A percentile compares a stretch with the other conserved stretches of the same genome.
phyloP scores from a whole-genome alignment of 1,140 invertebrate species.

The Dysdera silvatica region DNA sequence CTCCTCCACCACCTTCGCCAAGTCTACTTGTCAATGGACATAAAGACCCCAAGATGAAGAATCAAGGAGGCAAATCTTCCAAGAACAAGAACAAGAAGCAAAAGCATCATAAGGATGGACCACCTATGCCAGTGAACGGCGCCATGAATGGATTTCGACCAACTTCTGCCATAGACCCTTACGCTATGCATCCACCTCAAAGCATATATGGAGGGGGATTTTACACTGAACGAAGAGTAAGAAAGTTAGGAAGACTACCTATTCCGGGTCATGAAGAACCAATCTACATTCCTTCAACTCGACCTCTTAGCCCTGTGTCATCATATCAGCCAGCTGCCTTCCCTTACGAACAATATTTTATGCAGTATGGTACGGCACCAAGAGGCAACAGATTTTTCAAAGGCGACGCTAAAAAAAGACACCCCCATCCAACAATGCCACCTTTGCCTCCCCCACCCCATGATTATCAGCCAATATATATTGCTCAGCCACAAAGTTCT shows the following conservation, averaged over 20 bases:
- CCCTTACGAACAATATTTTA: slow-evolving; percentile 50
- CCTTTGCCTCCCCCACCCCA: too few relatives aligned
- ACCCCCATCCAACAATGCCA: background rate
- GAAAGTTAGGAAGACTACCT: slow-evolving; percentile 30
- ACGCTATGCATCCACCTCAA: slow-evolving; percentile 34
- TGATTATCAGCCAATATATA: slow-evolving; percentile 15
- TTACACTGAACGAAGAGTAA: slow-evolving; percentile 20
- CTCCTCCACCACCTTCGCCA: slow-evolving; percentile 51
- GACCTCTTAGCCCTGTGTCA: slow-evolving; percentile 53
- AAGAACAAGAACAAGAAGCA: slow-evolving; percentile 26
- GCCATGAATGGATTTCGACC: slow-evolving; percentile 17
- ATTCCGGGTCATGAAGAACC: slow-evolving; percentile 48
- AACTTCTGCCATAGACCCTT: slow-evolving; percentile 27
- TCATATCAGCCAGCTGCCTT: slow-evolving; percentile 56
- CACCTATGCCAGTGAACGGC: slow-evolving; percentile 10
- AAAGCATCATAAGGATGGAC: slow-evolving; percentile 13
- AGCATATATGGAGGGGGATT: slow-evolving; percentile 21
- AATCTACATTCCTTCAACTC: slow-evolving; percentile 52
- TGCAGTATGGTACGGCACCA: slow-evolving; percentile 31
- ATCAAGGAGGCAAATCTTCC: slow-evolving; percentile 10
- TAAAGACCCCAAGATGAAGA: slow-evolving; percentile 23
- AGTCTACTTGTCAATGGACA: slow-evolving; percentile 24
- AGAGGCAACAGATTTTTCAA: slow-evolving; percentile 9
- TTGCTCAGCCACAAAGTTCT: slow-evolving; percentile 23
- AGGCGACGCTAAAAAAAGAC: background rate